Evolutionary conservation across 2,888 invertebrate genomes (phyloP).

Genomic region (Pseudoips prasinana): DNA sequence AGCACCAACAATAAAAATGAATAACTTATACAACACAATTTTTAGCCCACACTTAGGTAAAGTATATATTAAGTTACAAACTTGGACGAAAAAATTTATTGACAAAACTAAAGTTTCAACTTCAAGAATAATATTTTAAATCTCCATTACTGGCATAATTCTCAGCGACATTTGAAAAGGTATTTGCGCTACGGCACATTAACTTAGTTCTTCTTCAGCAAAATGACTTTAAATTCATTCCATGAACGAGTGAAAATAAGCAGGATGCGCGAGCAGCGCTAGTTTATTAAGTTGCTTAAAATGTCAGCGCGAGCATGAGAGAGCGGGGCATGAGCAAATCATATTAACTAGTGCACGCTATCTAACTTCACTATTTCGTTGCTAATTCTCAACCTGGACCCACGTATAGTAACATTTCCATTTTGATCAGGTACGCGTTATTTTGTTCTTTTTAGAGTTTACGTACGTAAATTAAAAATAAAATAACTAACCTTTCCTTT

Average conservation of each 20-base stretch:
- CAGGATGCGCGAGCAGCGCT: conserved; percentile 37
- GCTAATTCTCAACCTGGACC: conserved; percentile 40
- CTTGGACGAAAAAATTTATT: too few relatives aligned
- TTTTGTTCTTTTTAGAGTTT: conserved; percentile 3
- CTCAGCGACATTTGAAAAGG: too few relatives aligned
- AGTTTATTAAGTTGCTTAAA: conserved; percentile 65
- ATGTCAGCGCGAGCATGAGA: conserved; percentile 44
- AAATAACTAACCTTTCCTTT: too few relatives aligned
- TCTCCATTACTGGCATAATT: too few relatives aligned
- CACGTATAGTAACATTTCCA: conserved; percentile 18
- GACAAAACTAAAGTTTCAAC: too few relatives aligned
- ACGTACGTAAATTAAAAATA: background rate
- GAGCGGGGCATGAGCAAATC: conserved; percentile 49
- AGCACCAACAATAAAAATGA: too few relatives aligned
- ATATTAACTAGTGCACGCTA: conserved; percentile 52
- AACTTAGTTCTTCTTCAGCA: conserved; percentile 1
- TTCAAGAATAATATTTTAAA: too few relatives aligned
- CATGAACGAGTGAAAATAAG: conserved; percentile 34
- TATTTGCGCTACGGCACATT: too few relatives aligned
- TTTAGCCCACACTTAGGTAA: too few relatives aligned
- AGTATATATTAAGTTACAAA: too few relatives aligned
- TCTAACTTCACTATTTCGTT: conserved; percentile 41
- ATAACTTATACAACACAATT: too few relatives aligned
- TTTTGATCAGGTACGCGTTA: conserved; percentile 15
- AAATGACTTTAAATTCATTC: conserved; percentile 20